Base-by-base conservation (phyloP, 1,140 invertebrate genomes). In the Akabosia matsudoensis region DNA sequence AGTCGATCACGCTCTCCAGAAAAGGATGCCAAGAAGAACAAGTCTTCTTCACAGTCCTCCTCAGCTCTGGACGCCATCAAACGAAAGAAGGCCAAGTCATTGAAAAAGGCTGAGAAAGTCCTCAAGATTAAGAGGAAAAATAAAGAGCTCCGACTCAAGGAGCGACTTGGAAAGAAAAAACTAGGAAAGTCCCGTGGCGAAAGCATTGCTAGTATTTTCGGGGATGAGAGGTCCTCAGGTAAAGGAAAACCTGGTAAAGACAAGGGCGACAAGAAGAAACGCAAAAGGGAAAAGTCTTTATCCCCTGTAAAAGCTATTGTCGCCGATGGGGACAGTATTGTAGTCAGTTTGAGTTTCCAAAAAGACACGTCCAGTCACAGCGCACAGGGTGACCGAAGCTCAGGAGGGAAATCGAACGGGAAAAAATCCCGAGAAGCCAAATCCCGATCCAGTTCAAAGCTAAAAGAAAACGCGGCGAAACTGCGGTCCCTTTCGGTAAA, bases 261-360 rank as follows among this genome's bases (percentile, higher is more conserved):
- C 71, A 84, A 83, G 76, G 61, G 24, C 28, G 61, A 67, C 1
- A 83, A 83, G 75, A 88, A 86, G 78, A 87, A 83, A 79, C 90
- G 87, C 79, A 85, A 83, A 33, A 73, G 83, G 86, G 45, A 86
- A 88, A 30, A 86, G 87, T 73, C 87, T 87, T 0, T 89, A 0
- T 86, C 88, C 1, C 92, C 92, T 1, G 92, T 90, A 0, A 96
- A 96, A 84, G 93, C 95, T 85, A 93, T 96, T 0, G 95, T 95
- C 82, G 92, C 93, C 0, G 94, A 93, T 31, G 94, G 94, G 2
- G 93, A 95, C 84, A 95, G 95, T 83, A 96, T 96, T 74, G 87
- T 95, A 33, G 93, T 96, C 0, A 95, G 93, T 84, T 92, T 96
- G 3, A 95, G 93, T 84, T 96, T 96, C 84, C 92, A 85, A 79